A percentile compares a stretch with the other conserved stretches of the same genome.
These are phyloP conservation scores for Ascaphus truei DNA, from an alignment of 2,113 vertebrate genomes.

Conservation along the genomic window DNA sequence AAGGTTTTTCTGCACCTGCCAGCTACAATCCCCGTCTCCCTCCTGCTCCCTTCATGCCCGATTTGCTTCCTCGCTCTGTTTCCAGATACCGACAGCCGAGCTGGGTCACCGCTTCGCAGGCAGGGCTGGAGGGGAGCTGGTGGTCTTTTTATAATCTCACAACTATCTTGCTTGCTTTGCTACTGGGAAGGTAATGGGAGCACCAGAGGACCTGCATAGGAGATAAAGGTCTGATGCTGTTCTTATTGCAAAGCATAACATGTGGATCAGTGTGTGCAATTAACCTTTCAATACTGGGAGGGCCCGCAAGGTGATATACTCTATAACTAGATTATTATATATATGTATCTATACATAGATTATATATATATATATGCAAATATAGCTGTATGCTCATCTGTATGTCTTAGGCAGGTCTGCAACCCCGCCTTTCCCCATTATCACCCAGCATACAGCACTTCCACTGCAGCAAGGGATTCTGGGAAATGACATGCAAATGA, in stretches of 20 bases:
- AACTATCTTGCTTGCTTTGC: slow-evolving; percentile 15
- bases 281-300: not conserved
- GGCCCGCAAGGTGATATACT: not conserved
- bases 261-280: not conserved
- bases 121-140: slow-evolving; percentile 15
- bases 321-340: not conserved
- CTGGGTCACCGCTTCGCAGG: slow-evolving; percentile 13
- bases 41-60: slow-evolving; percentile 12
- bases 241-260: not conserved
- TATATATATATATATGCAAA: not conserved
- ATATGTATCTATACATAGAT: not conserved
- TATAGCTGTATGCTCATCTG: too few species aligned
- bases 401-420: too few species aligned
- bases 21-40: slow-evolving; percentile 14
- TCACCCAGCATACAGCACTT: too few species aligned
- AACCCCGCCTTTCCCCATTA: too few species aligned
- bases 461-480: too few species aligned
- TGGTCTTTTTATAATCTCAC: slow-evolving; percentile 26
- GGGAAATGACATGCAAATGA: too few species aligned
- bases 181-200: slow-evolving; percentile 18
- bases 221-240: not conserved
- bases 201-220: not conserved
- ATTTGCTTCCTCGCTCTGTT: slow-evolving; percentile 18
- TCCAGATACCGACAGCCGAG: slow-evolving; percentile 8
- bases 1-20: slow-evolving; percentile 31